Evolutionary conservation across 2,888 invertebrate species (phyloP).

Genomic region (Sympetrum striolatum): DNA sequence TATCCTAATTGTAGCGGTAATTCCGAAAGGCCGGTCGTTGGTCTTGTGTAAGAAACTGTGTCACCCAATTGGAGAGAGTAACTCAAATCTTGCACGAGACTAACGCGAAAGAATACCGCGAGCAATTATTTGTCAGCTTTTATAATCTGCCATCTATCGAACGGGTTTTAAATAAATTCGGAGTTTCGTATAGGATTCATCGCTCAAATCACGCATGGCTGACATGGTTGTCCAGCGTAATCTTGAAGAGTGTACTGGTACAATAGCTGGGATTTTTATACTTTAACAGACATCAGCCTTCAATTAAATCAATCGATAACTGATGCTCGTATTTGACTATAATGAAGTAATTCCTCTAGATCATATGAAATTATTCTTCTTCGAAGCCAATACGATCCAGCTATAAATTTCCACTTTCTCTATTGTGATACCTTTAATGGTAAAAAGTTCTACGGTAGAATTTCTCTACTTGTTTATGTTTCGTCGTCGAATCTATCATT

Average conservation of each 20-base stretch:
- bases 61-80: not conserved
- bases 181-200: not conserved
- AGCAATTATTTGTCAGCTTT: not conserved
- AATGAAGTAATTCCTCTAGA: too few relatives aligned
- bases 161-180: not conserved
- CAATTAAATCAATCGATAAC: too few relatives aligned
- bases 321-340: too few relatives aligned
- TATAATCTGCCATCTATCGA: not conserved
- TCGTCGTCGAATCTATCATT: too few relatives aligned
- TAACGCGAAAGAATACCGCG: not conserved
- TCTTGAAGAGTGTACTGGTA: not conserved
- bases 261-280: too few relatives aligned
- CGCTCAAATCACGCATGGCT: not conserved
- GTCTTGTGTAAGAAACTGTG: not conserved
- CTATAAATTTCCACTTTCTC: too few relatives aligned
- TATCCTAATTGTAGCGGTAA: not conserved
- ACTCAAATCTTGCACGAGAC: not conserved
- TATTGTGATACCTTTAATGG: too few relatives aligned
- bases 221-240: not conserved
- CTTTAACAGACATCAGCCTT: too few relatives aligned
- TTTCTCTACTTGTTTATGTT: too few relatives aligned
- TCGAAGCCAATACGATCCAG: too few relatives aligned
- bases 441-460: too few relatives aligned
- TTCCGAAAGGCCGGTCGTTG: not conserved
- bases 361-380: too few relatives aligned